Evolutionary conservation across 2,113 vertebrate species (phyloP).

Genomic region (Empidonax alnorum): DNA sequence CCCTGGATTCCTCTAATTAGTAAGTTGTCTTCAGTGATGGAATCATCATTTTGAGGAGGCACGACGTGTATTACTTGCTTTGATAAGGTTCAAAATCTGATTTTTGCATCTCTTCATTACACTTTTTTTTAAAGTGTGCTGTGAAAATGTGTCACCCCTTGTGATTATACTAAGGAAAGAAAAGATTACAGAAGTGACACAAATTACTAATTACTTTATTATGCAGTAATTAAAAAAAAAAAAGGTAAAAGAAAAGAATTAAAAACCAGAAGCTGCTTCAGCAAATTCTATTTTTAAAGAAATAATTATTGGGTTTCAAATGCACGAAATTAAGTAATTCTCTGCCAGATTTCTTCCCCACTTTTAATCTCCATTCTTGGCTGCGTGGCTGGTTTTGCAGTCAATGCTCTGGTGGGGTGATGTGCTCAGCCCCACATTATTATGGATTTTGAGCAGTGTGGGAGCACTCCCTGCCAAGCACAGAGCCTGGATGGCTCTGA

Average conservation of each 20-base stretch:
- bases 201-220: constrained; percentile 82
- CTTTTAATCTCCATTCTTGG: constrained; percentile 61
- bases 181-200: constrained; percentile 73
- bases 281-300: constrained; percentile 80
- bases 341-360: constrained; percentile 34
- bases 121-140: background rate
- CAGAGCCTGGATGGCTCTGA: background rate
- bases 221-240: constrained; percentile 57
- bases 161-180: constrained; percentile 55
- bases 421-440: background rate
- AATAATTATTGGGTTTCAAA: constrained; percentile 77
- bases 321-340: constrained; percentile 73
- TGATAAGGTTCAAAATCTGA: constrained; percentile 19
- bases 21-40: background rate
- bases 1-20: background rate
- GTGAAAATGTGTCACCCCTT: constrained; percentile 57
- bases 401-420: constrained; percentile 7
- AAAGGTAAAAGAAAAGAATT: constrained; percentile 42
- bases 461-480: background rate
- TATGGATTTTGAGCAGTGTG: background rate
- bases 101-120: background rate
- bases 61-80: background rate
- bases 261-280: constrained; percentile 76
- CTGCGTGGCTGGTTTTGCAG: constrained; percentile 38
- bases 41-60: background rate